Evolutionary conservation across 2,113 vertebrate species (phyloP), one percentile per base, ranked within the genome.

Genomic region (Catharus fuscescens): DNA sequence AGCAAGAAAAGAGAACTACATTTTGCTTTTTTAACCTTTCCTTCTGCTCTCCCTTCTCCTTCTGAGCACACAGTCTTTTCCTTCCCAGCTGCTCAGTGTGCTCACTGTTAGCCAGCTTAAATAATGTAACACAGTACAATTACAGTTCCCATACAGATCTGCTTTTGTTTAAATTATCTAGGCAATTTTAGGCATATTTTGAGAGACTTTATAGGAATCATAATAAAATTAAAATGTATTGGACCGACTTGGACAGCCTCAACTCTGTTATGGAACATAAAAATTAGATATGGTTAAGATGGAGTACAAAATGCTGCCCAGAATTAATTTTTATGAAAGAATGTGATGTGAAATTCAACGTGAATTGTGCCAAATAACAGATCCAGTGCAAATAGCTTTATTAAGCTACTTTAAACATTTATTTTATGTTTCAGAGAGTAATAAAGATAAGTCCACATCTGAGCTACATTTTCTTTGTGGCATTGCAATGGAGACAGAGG

Each of bases 101-200:
- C 81, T 95, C 93, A 69, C 90, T 92, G 18, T 91, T 92, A 94
- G 60, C 78, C 34, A 25, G 52, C 48, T 93, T 90, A 94, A 95
- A 88, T 88, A 69, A 56, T 84, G 50, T 66, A 89, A 62, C 65
- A 20, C 50, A 59, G 71, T 88, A 83, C 74, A 93, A 86, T 95
- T 96, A 88, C 87, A 95, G 84, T 85, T 87, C 59, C 62, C n/a
- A 7, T 92, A 77, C 74, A 77, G 91, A 90, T 94, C 94, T 94
- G 94, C 93, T 97, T 97, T 86, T 86, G 86, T 95, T 94, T 94
- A 94, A 95, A 89, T 89, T 95, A 91, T 95, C 92, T 80, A 77
- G 92, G 78, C 81, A 91, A 87, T 96, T 95, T 80, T 82, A 62
- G 50, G 56, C 60, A 25, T 90, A 86, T 96, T 95, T 94, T 3